These are phyloP conservation scores for Propithecus coquereli DNA, from an alignment of 2,113 vertebrate genomes.

Conservation along the genomic window DNA sequence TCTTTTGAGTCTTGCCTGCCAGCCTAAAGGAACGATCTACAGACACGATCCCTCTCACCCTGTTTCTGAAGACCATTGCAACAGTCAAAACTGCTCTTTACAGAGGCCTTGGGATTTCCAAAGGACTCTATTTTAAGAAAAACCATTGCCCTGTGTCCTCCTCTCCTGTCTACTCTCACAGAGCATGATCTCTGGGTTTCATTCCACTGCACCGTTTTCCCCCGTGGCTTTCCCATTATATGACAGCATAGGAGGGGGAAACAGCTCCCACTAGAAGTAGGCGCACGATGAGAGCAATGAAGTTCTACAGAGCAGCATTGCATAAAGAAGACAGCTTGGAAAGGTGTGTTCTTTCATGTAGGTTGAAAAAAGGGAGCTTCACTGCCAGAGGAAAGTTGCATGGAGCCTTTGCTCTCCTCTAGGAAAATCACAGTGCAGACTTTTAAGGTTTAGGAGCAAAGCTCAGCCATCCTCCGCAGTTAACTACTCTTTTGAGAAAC, in stretches of 20 bases:
- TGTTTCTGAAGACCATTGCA: neutral
- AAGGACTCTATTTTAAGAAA: conserved; percentile 7
- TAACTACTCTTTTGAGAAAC: neutral
- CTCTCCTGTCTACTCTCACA: neutral
- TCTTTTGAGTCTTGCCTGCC: neutral
- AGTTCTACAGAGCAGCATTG: neutral
- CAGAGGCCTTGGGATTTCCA: neutral
- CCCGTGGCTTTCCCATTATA: neutral
- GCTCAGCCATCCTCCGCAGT: neutral
- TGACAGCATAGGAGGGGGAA: neutral
- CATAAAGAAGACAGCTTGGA: neutral
- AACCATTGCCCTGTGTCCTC: neutral
- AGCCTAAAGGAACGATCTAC: neutral
- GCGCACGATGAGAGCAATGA: neutral
- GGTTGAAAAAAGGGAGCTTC: neutral
- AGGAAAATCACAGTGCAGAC: neutral
- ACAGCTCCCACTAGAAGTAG: neutral
- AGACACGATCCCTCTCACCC: neutral
- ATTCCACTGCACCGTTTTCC: neutral
- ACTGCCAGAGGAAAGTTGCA: neutral
- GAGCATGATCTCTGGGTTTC: neutral
- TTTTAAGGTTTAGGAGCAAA: neutral
- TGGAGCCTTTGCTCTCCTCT: neutral
- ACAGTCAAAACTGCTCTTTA: neutral
- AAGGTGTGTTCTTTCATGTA: neutral